Evolutionary conservation across 2,113 vertebrate species (phyloP).

Genomic region (Hiodon tergisus): DNA sequence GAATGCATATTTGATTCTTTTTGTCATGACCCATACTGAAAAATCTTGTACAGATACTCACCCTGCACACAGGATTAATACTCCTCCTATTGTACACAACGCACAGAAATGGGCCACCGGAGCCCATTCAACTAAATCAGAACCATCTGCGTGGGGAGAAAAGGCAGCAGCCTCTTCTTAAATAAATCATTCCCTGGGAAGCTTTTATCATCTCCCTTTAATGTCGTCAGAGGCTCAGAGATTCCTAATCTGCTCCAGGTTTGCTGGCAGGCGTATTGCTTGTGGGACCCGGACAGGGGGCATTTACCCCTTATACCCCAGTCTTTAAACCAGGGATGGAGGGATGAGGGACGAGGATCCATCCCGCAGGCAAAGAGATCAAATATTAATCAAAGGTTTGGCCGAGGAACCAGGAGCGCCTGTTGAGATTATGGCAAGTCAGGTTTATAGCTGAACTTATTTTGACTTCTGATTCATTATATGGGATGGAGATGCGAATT

Average conservation of each 20-base stretch:
- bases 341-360: background rate
- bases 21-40: background rate
- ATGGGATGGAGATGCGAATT: no score
- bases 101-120: background rate
- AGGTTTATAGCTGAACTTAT: no score
- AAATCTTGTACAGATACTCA: background rate
- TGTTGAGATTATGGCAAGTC: no score
- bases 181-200: slow-evolving; percentile 5
- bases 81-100: background rate
- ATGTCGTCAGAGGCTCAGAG: slow-evolving; percentile 7
- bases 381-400: background rate
- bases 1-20: no score
- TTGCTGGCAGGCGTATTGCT: background rate
- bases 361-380: background rate
- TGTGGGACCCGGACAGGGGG: background rate
- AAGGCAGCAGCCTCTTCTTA: background rate
- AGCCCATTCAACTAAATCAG: background rate
- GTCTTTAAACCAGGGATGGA: background rate
- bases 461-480: no score
- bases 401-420: slow-evolving; percentile 14
- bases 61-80: background rate
- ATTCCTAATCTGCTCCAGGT: slow-evolving; percentile 19
- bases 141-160: background rate
- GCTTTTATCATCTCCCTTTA: slow-evolving; percentile 12
- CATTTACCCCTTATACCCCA: background rate